Evolutionary conservation across 2,113 vertebrate species (phyloP).

Genomic region (Petroica traversi): DNA sequence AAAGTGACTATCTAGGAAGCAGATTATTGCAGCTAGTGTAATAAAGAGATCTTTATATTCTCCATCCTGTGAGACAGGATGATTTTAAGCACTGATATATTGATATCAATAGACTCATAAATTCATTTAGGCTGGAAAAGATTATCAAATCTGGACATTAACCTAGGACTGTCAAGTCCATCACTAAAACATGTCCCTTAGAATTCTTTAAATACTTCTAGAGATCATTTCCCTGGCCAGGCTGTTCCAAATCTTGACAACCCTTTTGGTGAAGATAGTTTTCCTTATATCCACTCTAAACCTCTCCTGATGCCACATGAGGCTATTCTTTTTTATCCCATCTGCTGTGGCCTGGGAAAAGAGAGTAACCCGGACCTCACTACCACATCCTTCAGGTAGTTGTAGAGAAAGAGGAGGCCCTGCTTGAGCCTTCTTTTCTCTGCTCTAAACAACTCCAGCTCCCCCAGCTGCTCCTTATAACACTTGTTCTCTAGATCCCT

Average conservation of each 20-base stretch:
- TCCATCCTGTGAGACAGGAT: not conserved
- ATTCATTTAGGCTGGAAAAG: not conserved
- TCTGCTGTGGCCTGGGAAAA: not conserved
- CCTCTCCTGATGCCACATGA: not conserved
- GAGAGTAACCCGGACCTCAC: not conserved
- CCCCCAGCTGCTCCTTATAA: not conserved
- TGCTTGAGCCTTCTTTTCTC: not conserved
- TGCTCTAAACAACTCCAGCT: not conserved
- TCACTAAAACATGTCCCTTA: not conserved
- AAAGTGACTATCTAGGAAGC: not conserved
- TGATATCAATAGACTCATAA: not conserved
- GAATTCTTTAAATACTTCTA: not conserved
- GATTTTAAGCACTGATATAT: not conserved
- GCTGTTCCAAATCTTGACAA: not conserved
- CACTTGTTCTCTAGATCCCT: not conserved
- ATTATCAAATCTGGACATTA: not conserved
- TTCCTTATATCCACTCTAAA: not conserved
- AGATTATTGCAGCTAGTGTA: not conserved
- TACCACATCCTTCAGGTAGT: fast-evolving
- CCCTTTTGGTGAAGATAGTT: not conserved
- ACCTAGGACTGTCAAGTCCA: not conserved
- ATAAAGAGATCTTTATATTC: not conserved
- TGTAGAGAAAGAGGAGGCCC: not conserved
- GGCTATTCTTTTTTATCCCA: not conserved
- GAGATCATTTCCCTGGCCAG: not conserved